Conservation (phyloP, 2,888 invertebrate genomes). For the Cephus pulcher region DNA sequence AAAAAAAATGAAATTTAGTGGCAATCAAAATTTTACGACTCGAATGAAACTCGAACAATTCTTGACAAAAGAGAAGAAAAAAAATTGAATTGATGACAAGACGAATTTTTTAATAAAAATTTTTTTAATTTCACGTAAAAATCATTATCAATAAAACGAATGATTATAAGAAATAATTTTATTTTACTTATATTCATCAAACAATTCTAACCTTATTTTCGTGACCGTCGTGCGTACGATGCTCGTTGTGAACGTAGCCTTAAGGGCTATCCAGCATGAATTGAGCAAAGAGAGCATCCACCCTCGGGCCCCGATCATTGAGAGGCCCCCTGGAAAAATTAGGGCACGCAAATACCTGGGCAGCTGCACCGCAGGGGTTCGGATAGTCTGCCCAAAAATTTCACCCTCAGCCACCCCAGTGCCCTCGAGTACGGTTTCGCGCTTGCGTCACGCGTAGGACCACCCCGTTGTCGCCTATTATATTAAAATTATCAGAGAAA, state of each 20-base stretch:
- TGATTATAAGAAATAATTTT: not conserved
- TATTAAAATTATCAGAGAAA: conserved; percentile 39
- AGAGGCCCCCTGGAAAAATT: conserved; percentile 26
- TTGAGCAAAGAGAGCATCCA: conserved; percentile 39
- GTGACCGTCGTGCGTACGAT: not conserved
- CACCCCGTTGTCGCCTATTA: conserved; percentile 38
- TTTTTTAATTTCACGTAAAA: too few relatives aligned
- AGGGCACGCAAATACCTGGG: conserved; percentile 52
- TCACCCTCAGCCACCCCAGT: conserved; percentile 17
- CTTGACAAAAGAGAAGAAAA: not conserved
- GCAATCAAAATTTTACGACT: not conserved
- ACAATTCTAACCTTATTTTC: not conserved
- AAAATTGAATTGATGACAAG: too few relatives aligned
- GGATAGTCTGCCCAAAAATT: conserved; percentile 19
- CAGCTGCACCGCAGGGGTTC: conserved; percentile 50
- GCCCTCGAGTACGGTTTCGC: conserved; percentile 38
- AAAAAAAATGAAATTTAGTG: not conserved
- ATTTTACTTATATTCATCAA: not conserved
- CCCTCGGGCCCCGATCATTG: conserved; percentile 20
- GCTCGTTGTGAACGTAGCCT: not conserved
- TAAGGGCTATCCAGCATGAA: not conserved
- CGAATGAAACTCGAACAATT: not conserved
- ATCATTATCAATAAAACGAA: too few relatives aligned
- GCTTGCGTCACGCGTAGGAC: conserved; percentile 35
- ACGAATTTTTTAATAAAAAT: too few relatives aligned